Evolutionary conservation across 2,113 vertebrate genomes (phyloP).

Genomic region (Nothocercus nigrocapillus): DNA sequence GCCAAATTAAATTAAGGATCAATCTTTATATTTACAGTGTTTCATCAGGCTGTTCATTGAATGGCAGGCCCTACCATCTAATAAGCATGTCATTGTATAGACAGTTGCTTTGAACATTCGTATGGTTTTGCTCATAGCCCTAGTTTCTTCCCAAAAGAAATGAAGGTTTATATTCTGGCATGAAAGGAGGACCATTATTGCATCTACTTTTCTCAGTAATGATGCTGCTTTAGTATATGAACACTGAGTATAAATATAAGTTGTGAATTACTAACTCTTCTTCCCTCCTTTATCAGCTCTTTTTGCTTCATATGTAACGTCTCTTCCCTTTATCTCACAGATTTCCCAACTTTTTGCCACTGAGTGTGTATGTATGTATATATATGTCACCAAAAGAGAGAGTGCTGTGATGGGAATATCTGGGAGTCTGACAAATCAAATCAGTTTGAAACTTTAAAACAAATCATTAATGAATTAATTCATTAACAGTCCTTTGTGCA

Average conservation of each 20-base stretch:
- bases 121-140: background rate
- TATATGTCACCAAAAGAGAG: background rate
- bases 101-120: background rate
- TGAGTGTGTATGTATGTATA: background rate
- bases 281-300: background rate
- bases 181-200: background rate
- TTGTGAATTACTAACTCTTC: background rate
- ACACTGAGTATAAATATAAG: background rate
- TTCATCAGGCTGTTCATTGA: background rate
- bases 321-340: background rate
- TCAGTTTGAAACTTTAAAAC: background rate
- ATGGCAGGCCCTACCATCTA: background rate
- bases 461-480: background rate
- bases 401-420: background rate
- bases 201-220: background rate
- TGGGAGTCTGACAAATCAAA: background rate
- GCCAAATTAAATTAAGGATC: background rate
- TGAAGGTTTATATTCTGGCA: background rate
- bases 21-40: background rate
- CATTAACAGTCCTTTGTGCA: background rate
- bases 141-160: background rate
- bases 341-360: background rate
- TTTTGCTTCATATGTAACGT: background rate
- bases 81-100: background rate
- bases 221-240: background rate